Evolutionary conservation across 2,797 vertebrate genomes (phyloP), one percentile per base, ranked within the genome.

Genomic region (Parauchenoglanis punctatus): DNA sequence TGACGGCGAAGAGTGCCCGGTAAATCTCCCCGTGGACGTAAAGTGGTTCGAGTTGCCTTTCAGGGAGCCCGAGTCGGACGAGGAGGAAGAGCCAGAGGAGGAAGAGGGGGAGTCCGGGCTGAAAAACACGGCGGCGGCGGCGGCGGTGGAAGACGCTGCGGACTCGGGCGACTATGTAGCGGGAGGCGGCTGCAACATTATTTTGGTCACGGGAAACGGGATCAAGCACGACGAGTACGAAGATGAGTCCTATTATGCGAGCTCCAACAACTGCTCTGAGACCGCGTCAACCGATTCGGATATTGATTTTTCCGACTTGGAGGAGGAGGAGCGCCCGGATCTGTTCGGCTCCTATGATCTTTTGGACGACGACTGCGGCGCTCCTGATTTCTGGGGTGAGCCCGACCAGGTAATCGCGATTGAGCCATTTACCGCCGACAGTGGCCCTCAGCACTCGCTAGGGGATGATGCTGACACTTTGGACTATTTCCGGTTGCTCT

Each of bases 401-500:
- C 96, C 96, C n/a, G 96, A 96, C 92, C 96, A 96, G 95, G 93
- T 96, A 0, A 95, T 96, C 54, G 91, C 95, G 0, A 96, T 96
- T 90, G 96, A 97, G 73, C 95, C 94, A 0, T 97, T 96, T 94
- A 92, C 92, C 84, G 94, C 95, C 59, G 93, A 90, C 91, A 93
- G 95, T 91, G 96, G 96, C 92, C 96, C 96, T 83, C 96, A 96
- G 95, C 96, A 96, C 93, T 92, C 96, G 91, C 96, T 96, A 92
- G 95, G 96, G 93, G 95, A 95, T 91, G 95, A 96, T 92, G 96
- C 96, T 92, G 95, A 96, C 93, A 94, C 96, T 93, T 96, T 96
- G 92, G 96, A 96, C 95, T 97, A 97, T 96, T 97, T 97, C 96
- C 95, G 95, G 94, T 95, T 96, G 93, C 96, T 97, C 93, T 97